These are phyloP conservation scores for Drosophila villosipedis DNA, from an alignment of 2,888 invertebrate species.

Conservation along the genomic window DNA sequence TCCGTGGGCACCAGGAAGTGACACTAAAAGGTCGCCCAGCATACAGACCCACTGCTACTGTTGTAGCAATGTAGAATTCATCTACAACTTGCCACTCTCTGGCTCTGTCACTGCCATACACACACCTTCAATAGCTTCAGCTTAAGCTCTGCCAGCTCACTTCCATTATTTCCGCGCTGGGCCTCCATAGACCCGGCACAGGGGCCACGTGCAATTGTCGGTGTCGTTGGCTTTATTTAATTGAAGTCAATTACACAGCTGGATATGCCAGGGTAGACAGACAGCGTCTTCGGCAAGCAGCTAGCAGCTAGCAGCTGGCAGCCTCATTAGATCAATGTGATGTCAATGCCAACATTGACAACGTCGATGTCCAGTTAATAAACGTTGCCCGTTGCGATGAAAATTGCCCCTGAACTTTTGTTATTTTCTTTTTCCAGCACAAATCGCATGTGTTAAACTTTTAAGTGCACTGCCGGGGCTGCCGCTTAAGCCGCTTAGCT, in stretches of 20 bases:
- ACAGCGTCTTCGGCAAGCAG: conserved; percentile 43
- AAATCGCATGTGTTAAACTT: conserved; percentile 70
- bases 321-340: conserved; percentile 77
- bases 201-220: conserved; percentile 74
- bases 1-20: conserved; percentile 48
- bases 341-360: conserved; percentile 40
- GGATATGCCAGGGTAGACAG: conserved; percentile 56
- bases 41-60: conserved; percentile 36
- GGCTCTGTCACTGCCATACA: not conserved
- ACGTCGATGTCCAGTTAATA: conserved; percentile 55
- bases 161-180: conserved; percentile 49
- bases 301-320: conserved; percentile 59
- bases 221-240: conserved; percentile 80
- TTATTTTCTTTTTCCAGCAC: conserved; percentile 23
- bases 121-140: conserved; percentile 9
- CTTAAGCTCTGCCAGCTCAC: conserved; percentile 56
- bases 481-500: conserved; percentile 64
- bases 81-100: conserved; percentile 32
- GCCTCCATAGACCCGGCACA: conserved; percentile 48
- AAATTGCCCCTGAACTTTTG: conserved; percentile 39
- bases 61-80: conserved; percentile 46
- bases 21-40: conserved; percentile 58
- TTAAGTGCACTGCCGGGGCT: conserved; percentile 54
- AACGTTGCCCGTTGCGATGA: conserved; percentile 56
- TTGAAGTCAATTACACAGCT: conserved; percentile 84